Percentiles rank a stretch among this genome's conserved stretches.
Conservation (phyloP, 2,888 invertebrate genomes). For the Dicycla oo region DNA sequence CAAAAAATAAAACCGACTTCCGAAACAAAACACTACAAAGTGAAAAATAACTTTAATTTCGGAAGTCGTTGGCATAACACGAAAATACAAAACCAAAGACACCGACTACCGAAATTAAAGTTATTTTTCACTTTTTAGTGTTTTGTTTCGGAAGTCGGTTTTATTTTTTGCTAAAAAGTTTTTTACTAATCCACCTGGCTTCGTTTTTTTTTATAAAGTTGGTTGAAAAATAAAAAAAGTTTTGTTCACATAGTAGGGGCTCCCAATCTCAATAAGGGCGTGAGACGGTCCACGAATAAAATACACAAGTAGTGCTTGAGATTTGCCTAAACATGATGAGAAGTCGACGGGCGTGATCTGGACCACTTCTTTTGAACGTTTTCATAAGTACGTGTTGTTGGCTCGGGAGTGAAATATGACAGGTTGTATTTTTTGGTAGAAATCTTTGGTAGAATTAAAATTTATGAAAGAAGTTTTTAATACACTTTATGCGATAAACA, state of each 20-base stretch:
- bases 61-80: too few species aligned
- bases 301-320: slow-evolving; percentile 46
- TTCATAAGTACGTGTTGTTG: slow-evolving; percentile 20
- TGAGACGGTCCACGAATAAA: slow-evolving; percentile 31
- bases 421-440: slow-evolving; percentile 9
- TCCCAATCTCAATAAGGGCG: slow-evolving; percentile 15
- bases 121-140: too few species aligned
- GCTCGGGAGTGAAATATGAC: slow-evolving; percentile 9
- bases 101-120: too few species aligned
- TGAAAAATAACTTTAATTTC: too few species aligned
- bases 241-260: slow-evolving; percentile 22
- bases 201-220: background rate
- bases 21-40: too few species aligned
- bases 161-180: too few species aligned
- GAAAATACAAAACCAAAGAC: too few species aligned
- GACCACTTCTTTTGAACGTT: slow-evolving; percentile 17
- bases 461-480: background rate
- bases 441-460: background rate
- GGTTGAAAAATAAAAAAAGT: background rate
- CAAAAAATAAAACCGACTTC: too few species aligned
- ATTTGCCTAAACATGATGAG: slow-evolving; percentile 51
- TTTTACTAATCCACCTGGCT: background rate
- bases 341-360: slow-evolving; percentile 11
- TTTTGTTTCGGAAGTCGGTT: too few species aligned
- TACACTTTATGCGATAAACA: too few species aligned